These are phyloP conservation scores for Mellivora capensis DNA, from an alignment of 2,113 vertebrate genomes.

Conservation along the genomic window DNA sequence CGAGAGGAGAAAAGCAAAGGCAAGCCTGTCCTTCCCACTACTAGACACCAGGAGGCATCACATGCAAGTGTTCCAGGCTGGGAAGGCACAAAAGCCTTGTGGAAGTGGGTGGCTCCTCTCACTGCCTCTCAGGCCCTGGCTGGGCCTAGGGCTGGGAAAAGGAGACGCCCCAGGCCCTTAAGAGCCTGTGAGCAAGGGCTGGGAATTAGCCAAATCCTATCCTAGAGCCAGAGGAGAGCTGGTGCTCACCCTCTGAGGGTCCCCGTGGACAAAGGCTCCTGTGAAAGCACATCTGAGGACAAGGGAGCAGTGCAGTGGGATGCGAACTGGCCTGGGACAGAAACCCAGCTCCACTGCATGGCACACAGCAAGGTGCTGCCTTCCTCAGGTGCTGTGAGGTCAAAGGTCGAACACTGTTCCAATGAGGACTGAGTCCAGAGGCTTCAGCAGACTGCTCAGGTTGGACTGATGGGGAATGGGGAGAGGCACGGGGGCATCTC, in stretches of 20 bases:
- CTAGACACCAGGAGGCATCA: constrained; percentile 53
- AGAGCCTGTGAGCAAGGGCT: neutral
- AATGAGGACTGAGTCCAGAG: neutral
- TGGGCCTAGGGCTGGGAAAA: neutral
- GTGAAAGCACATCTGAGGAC: neutral
- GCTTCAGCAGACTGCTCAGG: neutral
- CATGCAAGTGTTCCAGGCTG: neutral
- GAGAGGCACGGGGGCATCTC: neutral
- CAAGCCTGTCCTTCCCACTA: neutral
- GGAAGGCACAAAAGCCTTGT: neutral
- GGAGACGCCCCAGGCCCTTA: neutral
- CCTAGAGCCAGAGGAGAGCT: neutral
- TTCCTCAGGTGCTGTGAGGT: neutral
- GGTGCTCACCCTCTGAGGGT: neutral
- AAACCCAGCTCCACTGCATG: neutral
- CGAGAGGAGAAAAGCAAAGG: neutral
- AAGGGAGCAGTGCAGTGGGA: neutral
- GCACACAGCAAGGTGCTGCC: neutral
- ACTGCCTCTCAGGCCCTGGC: neutral
- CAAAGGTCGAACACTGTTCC: neutral
- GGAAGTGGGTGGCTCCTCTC: neutral
- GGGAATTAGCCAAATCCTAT: neutral
- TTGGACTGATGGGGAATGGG: neutral
- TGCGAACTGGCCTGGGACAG: neutral
- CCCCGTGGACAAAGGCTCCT: neutral